These are phyloP conservation scores for Lordiphosa mommai DNA, from an alignment of 1,140 invertebrate species.

Conservation along the genomic window DNA sequence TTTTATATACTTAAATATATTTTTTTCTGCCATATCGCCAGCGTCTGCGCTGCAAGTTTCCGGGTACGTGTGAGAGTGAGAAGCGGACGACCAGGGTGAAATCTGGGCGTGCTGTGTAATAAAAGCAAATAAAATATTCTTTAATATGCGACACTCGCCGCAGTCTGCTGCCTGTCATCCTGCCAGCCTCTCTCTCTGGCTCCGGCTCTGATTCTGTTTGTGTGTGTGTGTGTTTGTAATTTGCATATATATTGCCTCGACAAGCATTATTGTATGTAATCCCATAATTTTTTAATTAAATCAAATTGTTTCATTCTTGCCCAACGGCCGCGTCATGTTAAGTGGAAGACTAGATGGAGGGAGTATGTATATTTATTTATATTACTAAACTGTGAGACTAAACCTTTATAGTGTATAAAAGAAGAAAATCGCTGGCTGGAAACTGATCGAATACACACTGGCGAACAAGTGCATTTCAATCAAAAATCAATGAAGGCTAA, in stretches of 20 bases:
- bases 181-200: constrained; percentile 12
- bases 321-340: constrained; percentile 27
- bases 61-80: constrained; percentile 29
- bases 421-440: too few relatives aligned
- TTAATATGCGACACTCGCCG: constrained; percentile 76
- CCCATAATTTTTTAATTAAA: constrained; percentile 79
- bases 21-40: constrained; percentile 43
- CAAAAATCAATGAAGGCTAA: too few relatives aligned
- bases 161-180: constrained; percentile 38
- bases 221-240: constrained; percentile 41
- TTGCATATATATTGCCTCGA: constrained; percentile 78
- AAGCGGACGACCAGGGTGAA: constrained; percentile 33
- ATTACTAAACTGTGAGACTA: too few relatives aligned
- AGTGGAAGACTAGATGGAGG: too few relatives aligned
- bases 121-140: constrained; percentile 78
- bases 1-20: constrained; percentile 6
- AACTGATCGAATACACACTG: too few relatives aligned
- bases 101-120: constrained; percentile 66
- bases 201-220: neutral
- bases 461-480: too few relatives aligned
- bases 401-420: too few relatives aligned
- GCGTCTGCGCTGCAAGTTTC: constrained; percentile 70
- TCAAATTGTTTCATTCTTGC: constrained; percentile 63
- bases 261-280: constrained; percentile 77
- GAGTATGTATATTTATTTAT: too few relatives aligned